A percentile compares a stretch with the other conserved stretches of the same genome.
phyloP scores from a whole-genome alignment of 1,140 invertebrate genomes.

The Goniozus legneri region DNA sequence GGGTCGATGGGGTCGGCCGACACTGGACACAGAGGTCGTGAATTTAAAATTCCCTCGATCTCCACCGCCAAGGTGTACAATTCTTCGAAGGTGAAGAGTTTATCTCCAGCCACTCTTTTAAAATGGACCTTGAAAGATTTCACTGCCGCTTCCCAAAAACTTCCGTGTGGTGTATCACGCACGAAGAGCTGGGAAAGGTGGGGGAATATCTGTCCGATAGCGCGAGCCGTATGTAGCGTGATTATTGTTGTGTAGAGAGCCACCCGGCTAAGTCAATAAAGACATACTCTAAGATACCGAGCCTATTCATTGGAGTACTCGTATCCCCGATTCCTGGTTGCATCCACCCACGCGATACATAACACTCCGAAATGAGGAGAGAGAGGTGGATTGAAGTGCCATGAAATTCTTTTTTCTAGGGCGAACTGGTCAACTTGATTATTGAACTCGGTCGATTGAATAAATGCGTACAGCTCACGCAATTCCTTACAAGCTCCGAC shows the following conservation, averaged over 20 bases:
- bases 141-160: slow-evolving; percentile 2
- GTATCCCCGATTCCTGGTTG: too few species aligned
- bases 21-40: slow-evolving; percentile 9
- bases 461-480: not conserved
- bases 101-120: slow-evolving; percentile 6
- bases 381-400: not conserved
- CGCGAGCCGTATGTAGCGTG: too few species aligned
- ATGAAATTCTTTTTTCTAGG: not conserved
- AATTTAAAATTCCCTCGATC: slow-evolving; percentile 9
- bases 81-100: slow-evolving; percentile 14
- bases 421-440: not conserved
- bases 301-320: too few species aligned
- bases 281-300: too few species aligned
- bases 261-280: too few species aligned
- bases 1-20: slow-evolving; percentile 4
- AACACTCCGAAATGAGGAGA: not conserved
- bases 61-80: slow-evolving; percentile 14
- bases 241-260: too few species aligned
- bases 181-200: too few species aligned
- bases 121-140: slow-evolving; percentile 12
- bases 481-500: not conserved
- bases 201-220: too few species aligned
- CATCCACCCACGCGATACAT: too few species aligned
- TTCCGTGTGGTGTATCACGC: too few species aligned
- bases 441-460: not conserved